phyloP scores from a whole-genome alignment of 2,888 invertebrate species.

The Drosophila sordidapex region DNA sequence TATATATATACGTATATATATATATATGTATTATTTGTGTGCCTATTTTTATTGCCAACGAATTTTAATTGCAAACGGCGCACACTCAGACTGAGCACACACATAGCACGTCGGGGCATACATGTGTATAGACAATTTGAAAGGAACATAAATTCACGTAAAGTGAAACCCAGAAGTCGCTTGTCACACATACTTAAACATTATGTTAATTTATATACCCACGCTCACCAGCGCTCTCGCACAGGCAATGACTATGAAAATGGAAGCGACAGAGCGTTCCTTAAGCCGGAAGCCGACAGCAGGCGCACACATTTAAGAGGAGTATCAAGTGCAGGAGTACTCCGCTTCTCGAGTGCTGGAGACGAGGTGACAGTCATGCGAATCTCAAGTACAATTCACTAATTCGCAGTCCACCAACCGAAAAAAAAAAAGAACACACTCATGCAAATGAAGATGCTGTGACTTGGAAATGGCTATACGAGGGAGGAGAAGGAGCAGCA shows the following conservation, averaged over 20 bases:
- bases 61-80: conserved; percentile 69
- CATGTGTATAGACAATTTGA: conserved; percentile 62
- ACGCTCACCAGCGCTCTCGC: conserved; percentile 25
- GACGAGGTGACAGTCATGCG: conserved; percentile 63
- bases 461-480: conserved; percentile 35
- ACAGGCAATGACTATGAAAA: conserved; percentile 66
- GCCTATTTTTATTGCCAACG: conserved; percentile 66
- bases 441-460: conserved; percentile 47
- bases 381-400: conserved; percentile 73
- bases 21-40: conserved; percentile 14
- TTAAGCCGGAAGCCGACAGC: conserved; percentile 76
- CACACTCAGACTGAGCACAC: conserved; percentile 2
- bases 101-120: neutral
- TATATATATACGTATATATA: neutral
- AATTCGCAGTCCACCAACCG: conserved; percentile 51
- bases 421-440: neutral
- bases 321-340: conserved; percentile 10
- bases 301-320: conserved; percentile 45
- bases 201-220: conserved; percentile 78
- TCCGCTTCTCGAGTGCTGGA: neutral
- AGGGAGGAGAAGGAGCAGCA: neutral
- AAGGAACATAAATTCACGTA: conserved; percentile 75
- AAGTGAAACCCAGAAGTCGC: conserved; percentile 79
- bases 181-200: conserved; percentile 81
- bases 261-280: conserved; percentile 77